These are phyloP conservation scores for Eclectus roratus DNA, from an alignment of 2,113 vertebrate species.

Conservation along the genomic window DNA sequence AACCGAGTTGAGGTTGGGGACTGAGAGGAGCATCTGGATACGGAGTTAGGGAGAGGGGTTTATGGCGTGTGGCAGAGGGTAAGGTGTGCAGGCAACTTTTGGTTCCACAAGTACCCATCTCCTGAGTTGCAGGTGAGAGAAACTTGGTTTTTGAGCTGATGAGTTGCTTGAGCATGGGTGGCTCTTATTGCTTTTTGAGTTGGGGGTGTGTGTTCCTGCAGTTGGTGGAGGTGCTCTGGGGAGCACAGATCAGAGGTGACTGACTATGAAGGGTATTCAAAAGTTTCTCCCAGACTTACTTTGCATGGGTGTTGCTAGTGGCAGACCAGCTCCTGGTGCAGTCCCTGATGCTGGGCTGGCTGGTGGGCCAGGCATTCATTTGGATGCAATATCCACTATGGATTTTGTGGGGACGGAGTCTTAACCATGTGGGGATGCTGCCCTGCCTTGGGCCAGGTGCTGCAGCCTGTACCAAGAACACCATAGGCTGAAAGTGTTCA, in stretches of 20 bases:
- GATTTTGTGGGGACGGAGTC: neutral
- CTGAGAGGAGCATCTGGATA: fast-evolving
- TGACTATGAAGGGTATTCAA: fast-evolving
- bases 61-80: conserved; percentile 21
- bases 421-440: neutral
- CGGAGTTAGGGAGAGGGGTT: neutral
- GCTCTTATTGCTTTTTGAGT: fast-evolving
- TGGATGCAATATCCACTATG: fast-evolving
- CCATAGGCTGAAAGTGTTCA: fast-evolving
- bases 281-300: neutral
- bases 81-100: neutral
- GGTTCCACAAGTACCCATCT: neutral
- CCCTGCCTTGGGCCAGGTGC: neutral
- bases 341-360: neutral
- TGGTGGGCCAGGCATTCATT: neutral
- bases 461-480: neutral
- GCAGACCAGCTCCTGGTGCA: neutral
- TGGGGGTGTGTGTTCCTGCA: fast-evolving
- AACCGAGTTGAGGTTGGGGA: fast-evolving
- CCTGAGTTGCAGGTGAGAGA: conserved; percentile 37
- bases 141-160: neutral
- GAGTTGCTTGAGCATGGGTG: neutral
- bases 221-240: neutral
- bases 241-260: neutral
- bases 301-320: neutral